Evolutionary conservation across 1,140 invertebrate species (phyloP), one percentile per base, ranked within the genome.

Genomic region (Helicoverpa armigera): DNA sequence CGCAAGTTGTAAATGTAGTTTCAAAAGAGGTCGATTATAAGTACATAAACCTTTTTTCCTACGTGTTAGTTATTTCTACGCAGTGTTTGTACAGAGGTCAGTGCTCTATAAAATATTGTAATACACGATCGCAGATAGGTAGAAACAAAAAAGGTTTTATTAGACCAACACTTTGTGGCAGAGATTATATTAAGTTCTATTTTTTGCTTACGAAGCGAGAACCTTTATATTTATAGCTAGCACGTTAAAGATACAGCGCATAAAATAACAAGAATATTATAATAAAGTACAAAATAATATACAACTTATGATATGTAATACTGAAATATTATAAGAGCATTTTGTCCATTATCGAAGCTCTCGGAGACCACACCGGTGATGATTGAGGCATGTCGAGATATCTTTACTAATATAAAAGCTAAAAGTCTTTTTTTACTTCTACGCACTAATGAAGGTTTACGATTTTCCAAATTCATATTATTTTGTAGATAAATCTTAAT

Each of bases 181-280:
- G 58, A 61, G 58, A 61, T 61, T 61, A 29, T 23, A 23, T 12
- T 60, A 60, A 61, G 16, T 58, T 58, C 12, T 58, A 23, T 29
- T 31, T 61, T 31, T 31, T 61, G 23, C 58, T 13, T 0, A 11
- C 3, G 18, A 13, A 9, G 16, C 58, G 12, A 29, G 58, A 13
- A 61, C 10, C 29, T 31, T 3, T 13, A 31, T 61, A 31, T 61
- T 61, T 61, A 61, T 61, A 3, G 58, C 23, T 43, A 43, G 35
- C 12, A 14, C 2, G 12, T 29, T 43, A 2, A 35, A 35, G 31
- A 13, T 29, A 12, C 5, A 3, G 9, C 9, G 14, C n/a, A 56
- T 23, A 58, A 16, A 18, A 10, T 29, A 29, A 60, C 12, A 61
- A 29, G 58, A 13, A 31, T 31, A 61, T 61, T 13, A 29, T 31